Evolutionary conservation across 2,113 vertebrate genomes (phyloP), one percentile per base, ranked within the genome.

Genomic region (Leuciscus idus): DNA sequence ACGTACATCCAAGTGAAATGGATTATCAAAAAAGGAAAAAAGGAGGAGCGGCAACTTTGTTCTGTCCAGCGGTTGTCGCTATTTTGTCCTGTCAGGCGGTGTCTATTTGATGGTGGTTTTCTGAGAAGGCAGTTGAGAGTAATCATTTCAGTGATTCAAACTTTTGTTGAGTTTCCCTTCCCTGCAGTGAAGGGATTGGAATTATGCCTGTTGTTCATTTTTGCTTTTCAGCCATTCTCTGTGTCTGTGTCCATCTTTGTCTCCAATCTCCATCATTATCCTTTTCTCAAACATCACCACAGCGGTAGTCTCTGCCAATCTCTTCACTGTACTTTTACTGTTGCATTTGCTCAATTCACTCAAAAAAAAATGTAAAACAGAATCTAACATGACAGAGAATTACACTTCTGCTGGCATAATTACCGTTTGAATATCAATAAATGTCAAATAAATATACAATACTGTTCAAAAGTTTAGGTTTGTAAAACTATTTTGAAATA

Each of bases 131-230:
- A 6, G 19, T 52, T 26, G 43, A 73, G 39, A 74, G 43, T 26
- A 46, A 74, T 48, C 23, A 46, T 74, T 74, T 74, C 43, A 74
- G 43, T 74, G 72, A 74, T 73, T 73, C 26, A 46, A 74, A 23
- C 23, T 48, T 48, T 74, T 74, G 23, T 15, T 74, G 23, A 48
- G 43, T 26, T 74, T 48, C 43, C 23, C 43, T 74, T 48, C 72
- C 72, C 72, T 74, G 39, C 6, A 1, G 39, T 43, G 43, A 48
- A 48, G 26, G 12, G 43, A n/a, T 26, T 74, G 72, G 12, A 13
- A 26, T 74, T 48, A 74, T 48, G 12, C 70, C 70, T 73, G 36
- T 73, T 73, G 70, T 39, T 73, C 9, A 73, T n/a, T 43, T 21
- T 13, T 39, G 21, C 70, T 46, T 43, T 43, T 73, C 70, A 73